Evolutionary conservation across 1,140 invertebrate genomes (phyloP), one percentile per base, ranked within the genome.

Genomic region (Pachypeltis micranthus): DNA sequence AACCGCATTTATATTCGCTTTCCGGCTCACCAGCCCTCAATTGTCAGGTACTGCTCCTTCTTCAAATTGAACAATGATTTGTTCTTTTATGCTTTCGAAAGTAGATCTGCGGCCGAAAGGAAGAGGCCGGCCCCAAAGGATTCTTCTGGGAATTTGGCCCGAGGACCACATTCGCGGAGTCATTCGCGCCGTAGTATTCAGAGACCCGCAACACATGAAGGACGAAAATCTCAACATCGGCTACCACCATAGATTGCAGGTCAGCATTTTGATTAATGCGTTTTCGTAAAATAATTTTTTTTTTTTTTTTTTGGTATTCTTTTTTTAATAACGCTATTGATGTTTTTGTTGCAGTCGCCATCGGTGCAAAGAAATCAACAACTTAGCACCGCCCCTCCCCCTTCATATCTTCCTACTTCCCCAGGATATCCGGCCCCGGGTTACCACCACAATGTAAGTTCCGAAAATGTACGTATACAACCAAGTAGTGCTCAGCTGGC

Each of bases 91-190:
- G 7, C 34, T n/a, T 39, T 39, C 16, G 7, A 10, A 39, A 39
- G 66, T 79, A 85, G 89, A 94, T 82, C 80, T 93, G 66, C 80
- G 91, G 68, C 90, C 90, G 19, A 93, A 93, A 77, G 91, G 90
- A 61, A 79, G 90, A 69, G 91, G 91, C 25, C 78, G 91, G 63
- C 91, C 91, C 0, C 90, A 93, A 72, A 81, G 91, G 72, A 93
- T 93, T 72, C 78, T 93, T 57, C 77, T 93, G 61, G 91, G 91
- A 63, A 85, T 90, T 66, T 93, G 91, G 91, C 90, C 90, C 1
- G 90, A 93, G 74, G 90, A 93, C 71, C 89, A 93, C 72, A 91
- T 93, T 70, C 83, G 88, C 69, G 88, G 88, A 47, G 91, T 93
- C 63, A 93, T 93, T 67, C 81, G 90, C 68, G 88, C 90, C 24